Base-by-base conservation (phyloP, 2,797 vertebrate species). In the Centropyge bicolor region DNA sequence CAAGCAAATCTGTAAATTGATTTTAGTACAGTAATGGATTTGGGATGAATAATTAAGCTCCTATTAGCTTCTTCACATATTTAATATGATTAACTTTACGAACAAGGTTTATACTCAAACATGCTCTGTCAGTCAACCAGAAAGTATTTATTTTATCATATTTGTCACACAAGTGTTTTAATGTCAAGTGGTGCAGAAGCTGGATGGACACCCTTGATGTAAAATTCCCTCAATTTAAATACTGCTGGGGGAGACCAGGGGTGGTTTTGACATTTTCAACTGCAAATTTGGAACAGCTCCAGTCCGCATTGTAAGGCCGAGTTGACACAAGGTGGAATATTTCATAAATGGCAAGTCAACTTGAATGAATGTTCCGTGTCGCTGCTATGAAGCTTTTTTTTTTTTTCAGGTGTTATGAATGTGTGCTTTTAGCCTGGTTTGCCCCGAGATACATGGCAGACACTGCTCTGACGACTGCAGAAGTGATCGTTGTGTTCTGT, bases 301-400 rank as follows among this genome's bases (percentile, higher is more conserved):
- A 22, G 62, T 48, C 72, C 45, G 38, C 68, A 48, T 57, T 68
- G 27, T 27, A 57, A 67, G 60, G 19, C 57, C 55, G 72, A 71
- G 36, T 55, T 27, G 14, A 67, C 45, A 76, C 38, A 56, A 61
- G 52, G 62, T 51, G 8, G 43, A 51, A 41, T 24, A 82, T 65
- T 63, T 69, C 11, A 59, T 20, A 5, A 72, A 43, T 11, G 13
- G 20, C 59, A 59, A 65, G 61, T 76, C 54, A 79, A 43, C 54
- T 14, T 74, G 16, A 71, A 80, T 70, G 65, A 90, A 88, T 81
- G 70, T 76, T 72, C 80, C 45, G n/a, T 83, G 82, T 43, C 86
- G 86, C 87, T 89, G 89, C 87, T 89, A 82, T 91, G 88, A 88
- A 68, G 78, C 77, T 76, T 73, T 84, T 74, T n/a, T n/a, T n/a